phyloP scores from a whole-genome alignment of 2,888 invertebrate genomes.

The Oeneis ivallda region DNA sequence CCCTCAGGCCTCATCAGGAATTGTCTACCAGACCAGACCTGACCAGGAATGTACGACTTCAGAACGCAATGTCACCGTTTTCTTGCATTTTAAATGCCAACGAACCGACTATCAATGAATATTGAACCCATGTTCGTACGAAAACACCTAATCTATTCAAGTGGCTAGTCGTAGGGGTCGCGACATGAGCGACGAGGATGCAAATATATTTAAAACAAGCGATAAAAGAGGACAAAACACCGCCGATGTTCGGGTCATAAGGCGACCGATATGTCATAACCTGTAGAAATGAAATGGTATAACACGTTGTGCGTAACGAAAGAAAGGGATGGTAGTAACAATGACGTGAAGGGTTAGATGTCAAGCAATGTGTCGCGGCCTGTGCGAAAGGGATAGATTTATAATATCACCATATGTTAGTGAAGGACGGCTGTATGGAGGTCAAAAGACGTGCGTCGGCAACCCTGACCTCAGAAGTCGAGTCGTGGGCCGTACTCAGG shows the following conservation, averaged over 20 bases:
- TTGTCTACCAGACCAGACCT: not conserved
- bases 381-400: slow-evolving; percentile 59
- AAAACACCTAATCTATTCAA: slow-evolving; percentile 82
- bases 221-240: slow-evolving; percentile 61
- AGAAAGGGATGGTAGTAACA: slow-evolving; percentile 66
- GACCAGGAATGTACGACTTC: not conserved
- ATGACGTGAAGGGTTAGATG: slow-evolving; percentile 79
- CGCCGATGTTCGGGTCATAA: slow-evolving; percentile 72
- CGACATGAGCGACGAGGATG: slow-evolving; percentile 68
- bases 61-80: not conserved
- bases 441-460: slow-evolving; percentile 79
- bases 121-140: slow-evolving; percentile 73
- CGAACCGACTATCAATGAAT: slow-evolving; percentile 77
- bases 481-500: slow-evolving; percentile 65
- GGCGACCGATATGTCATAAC: slow-evolving; percentile 81
- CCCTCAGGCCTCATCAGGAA: too few species aligned
- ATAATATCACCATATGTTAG: slow-evolving; percentile 50
- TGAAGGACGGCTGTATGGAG: slow-evolving; percentile 57
- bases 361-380: slow-evolving; percentile 79
- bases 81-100: slow-evolving; percentile 73
- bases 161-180: slow-evolving; percentile 77
- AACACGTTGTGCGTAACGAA: slow-evolving; percentile 47
- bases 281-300: slow-evolving; percentile 67
- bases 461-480: slow-evolving; percentile 77
- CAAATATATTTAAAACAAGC: slow-evolving; percentile 50